These are phyloP conservation scores for Spheniscus humboldti DNA, from an alignment of 2,797 vertebrate genomes.

Conservation along the genomic window DNA sequence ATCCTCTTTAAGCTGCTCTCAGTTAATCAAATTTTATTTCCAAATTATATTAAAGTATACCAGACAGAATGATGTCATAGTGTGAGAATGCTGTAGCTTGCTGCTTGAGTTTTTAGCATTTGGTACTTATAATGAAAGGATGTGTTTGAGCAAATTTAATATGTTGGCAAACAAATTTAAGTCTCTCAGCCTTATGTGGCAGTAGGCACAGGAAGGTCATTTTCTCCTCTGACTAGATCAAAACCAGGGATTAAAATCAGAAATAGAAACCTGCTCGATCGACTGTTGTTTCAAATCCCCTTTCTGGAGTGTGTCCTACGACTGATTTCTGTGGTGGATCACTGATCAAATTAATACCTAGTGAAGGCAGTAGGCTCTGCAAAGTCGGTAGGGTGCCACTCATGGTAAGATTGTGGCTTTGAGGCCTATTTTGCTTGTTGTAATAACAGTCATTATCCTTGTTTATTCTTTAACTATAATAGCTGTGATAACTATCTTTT, in stretches of 20 bases:
- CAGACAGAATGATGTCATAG: constrained; percentile 73
- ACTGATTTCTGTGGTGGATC: not conserved
- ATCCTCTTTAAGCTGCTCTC: constrained; percentile 69
- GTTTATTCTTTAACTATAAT: not conserved
- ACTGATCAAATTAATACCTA: not conserved
- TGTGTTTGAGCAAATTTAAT: constrained; percentile 35
- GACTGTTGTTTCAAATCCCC: not conserved
- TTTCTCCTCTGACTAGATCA: constrained; percentile 6
- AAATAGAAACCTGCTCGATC: not conserved
- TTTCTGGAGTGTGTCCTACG: not conserved
- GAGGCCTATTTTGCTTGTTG: not conserved
- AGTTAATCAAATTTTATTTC: constrained; percentile 68
- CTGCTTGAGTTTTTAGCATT: constrained; percentile 58
- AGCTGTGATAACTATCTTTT: not conserved
- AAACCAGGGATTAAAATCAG: constrained; percentile 20
- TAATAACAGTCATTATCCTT: not conserved
- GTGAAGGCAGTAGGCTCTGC: not conserved
- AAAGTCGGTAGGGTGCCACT: not conserved
- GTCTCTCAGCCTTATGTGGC: not conserved
- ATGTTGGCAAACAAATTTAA: constrained; percentile 2
- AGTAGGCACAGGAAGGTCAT: not conserved
- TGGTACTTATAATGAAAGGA: constrained; percentile 39
- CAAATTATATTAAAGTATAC: constrained; percentile 68
- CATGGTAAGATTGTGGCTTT: not conserved
- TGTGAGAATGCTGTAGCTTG: constrained; percentile 62